phyloP scores from a whole-genome alignment of 2,797 vertebrate species.

The Champsocephalus esox region DNA sequence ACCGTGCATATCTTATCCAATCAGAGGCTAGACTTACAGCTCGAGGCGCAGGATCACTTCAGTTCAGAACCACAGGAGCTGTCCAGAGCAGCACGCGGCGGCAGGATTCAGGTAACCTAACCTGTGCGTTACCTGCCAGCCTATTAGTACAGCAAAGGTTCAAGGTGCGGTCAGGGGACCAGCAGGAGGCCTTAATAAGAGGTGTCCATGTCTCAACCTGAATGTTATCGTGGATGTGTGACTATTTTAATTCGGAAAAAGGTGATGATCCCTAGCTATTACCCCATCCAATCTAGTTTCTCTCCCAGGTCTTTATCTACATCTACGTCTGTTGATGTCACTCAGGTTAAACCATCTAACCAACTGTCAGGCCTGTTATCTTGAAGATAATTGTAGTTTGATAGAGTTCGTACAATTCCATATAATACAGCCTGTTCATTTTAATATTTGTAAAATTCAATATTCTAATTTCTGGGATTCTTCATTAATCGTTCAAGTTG shows the following conservation, averaged over 20 bases:
- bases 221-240: too few species aligned
- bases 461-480: not conserved
- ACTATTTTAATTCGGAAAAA: not conserved
- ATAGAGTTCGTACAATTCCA: not conserved
- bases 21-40: slow-evolving; percentile 25
- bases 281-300: too few species aligned
- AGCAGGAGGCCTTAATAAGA: not conserved
- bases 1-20: slow-evolving; percentile 42
- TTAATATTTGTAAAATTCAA: not conserved
- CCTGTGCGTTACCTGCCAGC: not conserved
- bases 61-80: slow-evolving; percentile 54
- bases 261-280: not conserved
- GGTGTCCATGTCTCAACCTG: not conserved
- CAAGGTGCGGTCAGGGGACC: slow-evolving; percentile 38
- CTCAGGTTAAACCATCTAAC: not conserved
- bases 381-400: not conserved
- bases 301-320: not conserved
- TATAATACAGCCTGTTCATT: too few species aligned
- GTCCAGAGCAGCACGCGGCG: slow-evolving; percentile 30
- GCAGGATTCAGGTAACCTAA: slow-evolving; percentile 40
- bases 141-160: slow-evolving; percentile 13
- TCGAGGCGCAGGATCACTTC: not conserved
- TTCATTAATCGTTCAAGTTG: not conserved
- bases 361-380: not conserved
- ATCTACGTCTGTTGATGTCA: not conserved